Conservation (phyloP, 2,888 invertebrate genomes). For the Leptinotarsa juncta region DNA sequence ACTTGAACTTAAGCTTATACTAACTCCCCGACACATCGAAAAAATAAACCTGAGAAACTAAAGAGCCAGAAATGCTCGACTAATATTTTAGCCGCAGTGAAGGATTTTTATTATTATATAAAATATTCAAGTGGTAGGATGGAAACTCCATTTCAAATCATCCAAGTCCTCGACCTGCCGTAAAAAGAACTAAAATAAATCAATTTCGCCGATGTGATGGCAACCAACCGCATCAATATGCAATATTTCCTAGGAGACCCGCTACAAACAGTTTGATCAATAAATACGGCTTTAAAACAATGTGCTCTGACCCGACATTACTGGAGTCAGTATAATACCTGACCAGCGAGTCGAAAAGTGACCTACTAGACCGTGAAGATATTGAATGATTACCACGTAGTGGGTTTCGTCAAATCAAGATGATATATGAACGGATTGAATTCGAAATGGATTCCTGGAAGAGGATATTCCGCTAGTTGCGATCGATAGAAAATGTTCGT, state of each 20-base stretch:
- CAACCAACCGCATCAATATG: slow-evolving; percentile 11
- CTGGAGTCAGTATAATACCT: slow-evolving; percentile 6
- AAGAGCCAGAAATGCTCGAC: too few relatives aligned
- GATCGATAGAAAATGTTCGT: not conserved
- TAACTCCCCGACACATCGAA: too few relatives aligned
- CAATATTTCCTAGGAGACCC: slow-evolving; percentile 17
- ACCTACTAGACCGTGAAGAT: slow-evolving; percentile 3
- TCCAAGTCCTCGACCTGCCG: not conserved
- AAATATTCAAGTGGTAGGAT: not conserved
- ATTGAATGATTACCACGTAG: slow-evolving; percentile 11
- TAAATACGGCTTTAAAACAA: slow-evolving; percentile 24
- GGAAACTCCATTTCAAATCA: not conserved
- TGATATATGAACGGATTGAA: slow-evolving; percentile 22
- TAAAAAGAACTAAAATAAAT: not conserved
- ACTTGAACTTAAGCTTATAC: too few relatives aligned
- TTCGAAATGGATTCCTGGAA: slow-evolving; percentile 1
- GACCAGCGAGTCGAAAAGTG: slow-evolving; percentile 11
- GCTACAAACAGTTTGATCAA: slow-evolving; percentile 37
- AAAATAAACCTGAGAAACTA: too few relatives aligned
- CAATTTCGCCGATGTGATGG: slow-evolving; percentile 14
- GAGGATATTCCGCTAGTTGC: not conserved
- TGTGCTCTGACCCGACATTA: slow-evolving; percentile 14
- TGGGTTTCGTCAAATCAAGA: slow-evolving; percentile 2
- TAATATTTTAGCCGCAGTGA: too few relatives aligned
- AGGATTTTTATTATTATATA: too few relatives aligned